Conservation (phyloP, 2,888 invertebrate genomes). For the Amphipyra tragopoginis region DNA sequence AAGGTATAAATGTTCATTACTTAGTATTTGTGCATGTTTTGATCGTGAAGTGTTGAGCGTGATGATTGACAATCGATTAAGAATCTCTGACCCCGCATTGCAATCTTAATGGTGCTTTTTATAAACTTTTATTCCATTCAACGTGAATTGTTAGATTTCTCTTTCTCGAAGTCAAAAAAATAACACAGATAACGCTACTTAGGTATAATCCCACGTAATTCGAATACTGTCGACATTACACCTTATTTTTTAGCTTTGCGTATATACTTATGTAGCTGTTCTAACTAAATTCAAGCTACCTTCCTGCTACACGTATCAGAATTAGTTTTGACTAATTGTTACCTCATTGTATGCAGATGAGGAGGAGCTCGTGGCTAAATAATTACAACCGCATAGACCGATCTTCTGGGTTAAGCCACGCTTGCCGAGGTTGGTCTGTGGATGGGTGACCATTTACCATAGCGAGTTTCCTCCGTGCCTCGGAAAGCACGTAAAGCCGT, state of each 20-base stretch:
- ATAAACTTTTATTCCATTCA: conserved; percentile 36
- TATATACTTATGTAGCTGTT: no score
- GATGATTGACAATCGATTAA: conserved; percentile 52
- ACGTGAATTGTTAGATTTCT: conserved; percentile 41
- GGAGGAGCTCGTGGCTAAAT: no score
- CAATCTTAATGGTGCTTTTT: conserved; percentile 44
- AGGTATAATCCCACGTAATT: not conserved
- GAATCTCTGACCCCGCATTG: conserved; percentile 41
- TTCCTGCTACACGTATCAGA: no score
- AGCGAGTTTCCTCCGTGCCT: no score
- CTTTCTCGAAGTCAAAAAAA: conserved; percentile 21
- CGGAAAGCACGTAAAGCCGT: no score
- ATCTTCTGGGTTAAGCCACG: no score
- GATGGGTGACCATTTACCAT: no score
- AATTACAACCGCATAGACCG: no score
- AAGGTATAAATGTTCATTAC: conserved; percentile 29
- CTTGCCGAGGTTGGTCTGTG: no score
- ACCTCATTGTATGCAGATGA: conserved; percentile 50
- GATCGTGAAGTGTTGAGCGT: conserved; percentile 31
- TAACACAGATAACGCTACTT: not conserved
- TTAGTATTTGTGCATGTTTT: conserved; percentile 42
- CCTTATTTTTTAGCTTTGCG: no score
- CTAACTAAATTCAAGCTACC: no score
- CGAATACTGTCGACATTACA: not conserved
- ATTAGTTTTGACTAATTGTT: conserved; percentile 26